A percentile compares a stretch with the other conserved stretches of the same genome.
These are phyloP conservation scores for Pemphigus obesinymphae DNA, from an alignment of 1,140 invertebrate species.

Conservation along the genomic window DNA sequence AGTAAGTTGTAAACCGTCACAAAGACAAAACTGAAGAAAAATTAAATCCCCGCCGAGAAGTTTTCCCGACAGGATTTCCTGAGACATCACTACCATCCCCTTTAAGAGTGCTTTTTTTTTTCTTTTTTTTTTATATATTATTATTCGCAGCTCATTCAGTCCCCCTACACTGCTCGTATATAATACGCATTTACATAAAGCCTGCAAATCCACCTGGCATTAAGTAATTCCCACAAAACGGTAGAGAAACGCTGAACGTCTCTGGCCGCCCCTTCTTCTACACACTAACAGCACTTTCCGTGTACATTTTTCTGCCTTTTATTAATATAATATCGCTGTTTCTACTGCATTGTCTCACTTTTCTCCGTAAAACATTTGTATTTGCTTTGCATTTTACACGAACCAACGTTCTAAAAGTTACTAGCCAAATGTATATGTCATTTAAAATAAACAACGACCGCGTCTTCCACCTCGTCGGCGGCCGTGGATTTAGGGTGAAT, in stretches of 20 bases:
- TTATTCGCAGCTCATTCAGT: neutral
- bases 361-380: neutral
- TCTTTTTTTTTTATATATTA: too few relatives aligned
- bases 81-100: neutral
- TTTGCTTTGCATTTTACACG: neutral
- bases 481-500: too few relatives aligned
- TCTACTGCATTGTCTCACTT: constrained; percentile 1
- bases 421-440: too few relatives aligned
- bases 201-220: constrained; percentile 33
- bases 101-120: neutral
- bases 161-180: neutral
- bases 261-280: neutral
- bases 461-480: too few relatives aligned
- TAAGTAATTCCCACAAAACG: constrained; percentile 12
- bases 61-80: constrained; percentile 36
- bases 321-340: neutral
- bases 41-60: constrained; percentile 26
- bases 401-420: too few relatives aligned
- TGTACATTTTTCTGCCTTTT: neutral
- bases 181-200: constrained; percentile 39
- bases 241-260: neutral
- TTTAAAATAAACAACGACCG: too few relatives aligned
- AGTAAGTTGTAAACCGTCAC: neutral
- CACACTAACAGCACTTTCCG: neutral
- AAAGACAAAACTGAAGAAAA: constrained; percentile 19